Evolutionary conservation across 2,797 vertebrate species (phyloP), one percentile per base, ranked within the genome.

Genomic region (Huso huso): DNA sequence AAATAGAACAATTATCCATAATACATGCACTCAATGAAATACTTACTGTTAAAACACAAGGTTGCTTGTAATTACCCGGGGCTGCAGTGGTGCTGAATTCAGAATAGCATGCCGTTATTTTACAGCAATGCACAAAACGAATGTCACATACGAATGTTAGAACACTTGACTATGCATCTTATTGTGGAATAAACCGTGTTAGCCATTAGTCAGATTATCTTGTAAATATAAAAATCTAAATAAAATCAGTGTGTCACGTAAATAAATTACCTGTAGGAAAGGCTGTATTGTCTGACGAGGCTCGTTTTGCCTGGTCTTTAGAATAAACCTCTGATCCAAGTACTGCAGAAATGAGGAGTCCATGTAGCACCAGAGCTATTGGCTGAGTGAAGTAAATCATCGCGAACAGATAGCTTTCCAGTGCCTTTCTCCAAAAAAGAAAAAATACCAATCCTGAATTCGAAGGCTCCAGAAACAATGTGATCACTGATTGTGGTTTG

Each of bases 321-420:
- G 81, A 77, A 82, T 75, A 77, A 72, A 80, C 76, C 70, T 83
- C 84, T 73, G 73, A 85, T 78, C 87, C 84, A 81, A 90, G 82
- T 81, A 90, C 86, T 82, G 87, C 88, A 88, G 81, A 89, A 85
- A 91, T 85, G 85, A 90, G 80, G 83, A 91, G 88, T 87, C 89
- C 90, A 85, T 86, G 87, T 75, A 90, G 86, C 86, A 91, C 74
- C 60, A 84, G 74, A 78, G 84, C 79, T 77, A 87, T 73, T 62
- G 83, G 74, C 78, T 75, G 73, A 78, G 78, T 81, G 72, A 84
- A 81, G 82, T 72, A 83, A 83, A 80, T 86, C 90, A 91, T 91
- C 78, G 78, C 88, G 78, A 62, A 62, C 73, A 61, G 37, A 37
- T 48, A 23, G 64, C 66, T 68, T 62, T 69, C 53, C 65, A 74